Evolutionary conservation across 2,113 vertebrate genomes (phyloP).

Genomic region (Synodontis membranacea): DNA sequence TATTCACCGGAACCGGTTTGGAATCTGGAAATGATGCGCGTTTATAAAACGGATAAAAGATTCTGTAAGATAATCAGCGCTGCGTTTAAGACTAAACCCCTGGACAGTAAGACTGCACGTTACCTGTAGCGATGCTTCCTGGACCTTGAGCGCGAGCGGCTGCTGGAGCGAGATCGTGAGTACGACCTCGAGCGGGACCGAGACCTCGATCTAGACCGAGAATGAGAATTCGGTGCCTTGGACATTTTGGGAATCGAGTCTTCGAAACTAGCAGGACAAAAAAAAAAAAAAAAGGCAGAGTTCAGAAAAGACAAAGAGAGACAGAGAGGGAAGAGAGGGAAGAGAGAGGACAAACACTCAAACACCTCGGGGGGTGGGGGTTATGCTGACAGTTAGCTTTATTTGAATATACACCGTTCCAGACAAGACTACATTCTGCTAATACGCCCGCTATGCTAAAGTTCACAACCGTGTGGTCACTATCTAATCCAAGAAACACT

Average conservation of each 20-base stretch:
- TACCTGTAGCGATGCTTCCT: conserved; percentile 95
- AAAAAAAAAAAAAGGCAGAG: conserved; percentile 34
- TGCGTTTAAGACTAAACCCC: neutral
- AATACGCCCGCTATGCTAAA: neutral
- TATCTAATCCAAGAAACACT: too few relatives aligned
- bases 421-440: neutral
- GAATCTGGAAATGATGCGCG: too few relatives aligned
- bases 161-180: conserved; percentile 89
- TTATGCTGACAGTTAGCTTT: neutral
- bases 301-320: neutral
- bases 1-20: neutral
- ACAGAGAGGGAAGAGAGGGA: neutral
- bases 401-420: neutral
- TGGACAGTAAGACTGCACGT: neutral
- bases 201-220: conserved; percentile 86
- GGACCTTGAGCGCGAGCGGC: conserved; percentile 87
- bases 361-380: neutral
- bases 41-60: neutral
- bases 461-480: too few relatives aligned
- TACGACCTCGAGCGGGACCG: conserved; percentile 90
- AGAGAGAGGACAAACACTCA: neutral
- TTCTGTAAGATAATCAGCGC: neutral
- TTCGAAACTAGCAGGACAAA: conserved; percentile 51
- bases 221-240: conserved; percentile 87
- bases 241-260: conserved; percentile 78